These are phyloP conservation scores for Perdita meconis DNA, from an alignment of 2,888 invertebrate genomes.

Conservation along the genomic window DNA sequence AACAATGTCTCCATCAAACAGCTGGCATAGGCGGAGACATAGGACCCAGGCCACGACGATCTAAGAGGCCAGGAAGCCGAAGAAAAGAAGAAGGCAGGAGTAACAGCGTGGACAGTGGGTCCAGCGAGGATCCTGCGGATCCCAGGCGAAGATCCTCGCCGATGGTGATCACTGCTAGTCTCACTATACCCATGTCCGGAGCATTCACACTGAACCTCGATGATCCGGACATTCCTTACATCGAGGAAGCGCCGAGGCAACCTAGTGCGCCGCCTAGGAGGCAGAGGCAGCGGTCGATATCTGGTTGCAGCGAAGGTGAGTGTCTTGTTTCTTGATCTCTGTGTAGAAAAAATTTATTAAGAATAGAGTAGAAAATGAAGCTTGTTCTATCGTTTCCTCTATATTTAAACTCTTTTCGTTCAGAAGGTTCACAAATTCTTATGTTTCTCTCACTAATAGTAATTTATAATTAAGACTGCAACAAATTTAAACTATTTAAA, in stretches of 20 bases:
- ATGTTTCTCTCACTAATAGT: too few relatives aligned
- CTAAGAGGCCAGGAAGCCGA: constrained; percentile 83
- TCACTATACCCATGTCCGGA: constrained; percentile 89
- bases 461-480: too few relatives aligned
- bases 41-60: constrained; percentile 86
- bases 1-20: constrained; percentile 86
- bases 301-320: constrained; percentile 81
- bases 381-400: too few relatives aligned
- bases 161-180: constrained; percentile 90
- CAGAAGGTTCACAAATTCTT: too few relatives aligned
- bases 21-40: constrained; percentile 85
- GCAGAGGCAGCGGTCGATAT: constrained; percentile 82
- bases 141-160: constrained; percentile 87
- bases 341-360: too few relatives aligned
- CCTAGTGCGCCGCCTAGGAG: constrained; percentile 84
- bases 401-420: too few relatives aligned
- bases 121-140: constrained; percentile 82
- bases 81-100: constrained; percentile 84
- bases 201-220: constrained; percentile 86
- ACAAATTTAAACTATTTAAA: too few relatives aligned
- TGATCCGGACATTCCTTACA: constrained; percentile 89
- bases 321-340: background rate
- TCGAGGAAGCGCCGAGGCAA: constrained; percentile 86
- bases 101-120: constrained; percentile 85
- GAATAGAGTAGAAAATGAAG: too few relatives aligned